Conservation (phyloP, 2,113 vertebrate genomes). For the Pelodiscus sinensis region DNA sequence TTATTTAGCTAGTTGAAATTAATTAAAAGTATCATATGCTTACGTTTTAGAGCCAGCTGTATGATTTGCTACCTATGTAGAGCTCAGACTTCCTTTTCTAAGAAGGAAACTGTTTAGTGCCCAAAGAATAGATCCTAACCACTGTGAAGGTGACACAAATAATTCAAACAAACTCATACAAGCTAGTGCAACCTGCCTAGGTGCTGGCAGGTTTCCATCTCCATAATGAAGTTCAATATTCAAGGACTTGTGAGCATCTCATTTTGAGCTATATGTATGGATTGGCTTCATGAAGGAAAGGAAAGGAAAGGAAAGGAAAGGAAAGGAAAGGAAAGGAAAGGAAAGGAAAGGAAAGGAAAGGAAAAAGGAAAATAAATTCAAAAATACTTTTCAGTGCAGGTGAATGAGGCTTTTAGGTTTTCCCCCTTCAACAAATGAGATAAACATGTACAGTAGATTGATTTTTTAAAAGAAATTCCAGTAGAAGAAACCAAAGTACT, state of each 20-base stretch:
- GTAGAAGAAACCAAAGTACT: not conserved
- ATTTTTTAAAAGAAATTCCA: not conserved
- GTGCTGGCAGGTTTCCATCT: constrained; percentile 57
- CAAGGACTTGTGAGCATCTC: constrained; percentile 36
- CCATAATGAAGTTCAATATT: constrained; percentile 52
- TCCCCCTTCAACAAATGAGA: not conserved
- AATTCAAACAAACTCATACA: constrained; percentile 48
- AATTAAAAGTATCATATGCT: constrained; percentile 50
- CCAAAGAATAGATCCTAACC: not conserved
- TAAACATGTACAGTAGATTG: not conserved
- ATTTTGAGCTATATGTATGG: not conserved
- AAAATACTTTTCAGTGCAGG: constrained; percentile 29
- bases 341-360: not conserved
- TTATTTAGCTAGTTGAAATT: constrained; percentile 24
- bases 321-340: not conserved
- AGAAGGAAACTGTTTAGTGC: not conserved
- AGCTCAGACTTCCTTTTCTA: constrained; percentile 7
- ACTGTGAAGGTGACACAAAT: constrained; percentile 49
- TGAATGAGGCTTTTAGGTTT: not conserved
- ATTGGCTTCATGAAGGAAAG: not conserved
- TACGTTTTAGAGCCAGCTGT: not conserved
- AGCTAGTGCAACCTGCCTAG: constrained; percentile 9
- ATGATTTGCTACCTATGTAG: not conserved
- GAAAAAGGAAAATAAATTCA: not conserved
- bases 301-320: not conserved